Evolutionary conservation across 2,888 invertebrate species (phyloP).

Genomic region (Polymixis lichenea): DNA sequence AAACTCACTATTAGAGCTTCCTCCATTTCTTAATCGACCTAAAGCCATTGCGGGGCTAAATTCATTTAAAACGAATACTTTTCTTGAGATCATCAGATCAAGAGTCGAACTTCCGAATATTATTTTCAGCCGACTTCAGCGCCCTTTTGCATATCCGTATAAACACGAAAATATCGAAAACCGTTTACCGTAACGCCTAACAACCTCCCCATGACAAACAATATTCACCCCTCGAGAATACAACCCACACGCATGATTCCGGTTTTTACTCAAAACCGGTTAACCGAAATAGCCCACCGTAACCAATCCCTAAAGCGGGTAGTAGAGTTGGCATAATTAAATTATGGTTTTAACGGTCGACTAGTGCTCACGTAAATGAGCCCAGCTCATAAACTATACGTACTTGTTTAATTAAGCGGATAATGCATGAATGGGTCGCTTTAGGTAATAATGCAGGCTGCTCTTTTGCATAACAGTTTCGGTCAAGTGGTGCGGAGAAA

Average conservation of each 20-base stretch:
- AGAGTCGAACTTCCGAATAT: neutral
- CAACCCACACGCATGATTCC: conserved; percentile 20
- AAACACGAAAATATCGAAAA: neutral
- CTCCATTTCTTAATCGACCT: neutral
- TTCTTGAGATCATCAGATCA: neutral
- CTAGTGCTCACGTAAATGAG: conserved; percentile 73
- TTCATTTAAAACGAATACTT: neutral
- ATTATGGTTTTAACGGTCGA: conserved; percentile 71
- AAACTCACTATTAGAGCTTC: neutral
- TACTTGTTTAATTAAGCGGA: conserved; percentile 75
- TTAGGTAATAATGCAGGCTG: conserved; percentile 59
- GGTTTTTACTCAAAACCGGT: conserved; percentile 53
- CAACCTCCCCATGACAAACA: conserved; percentile 36
- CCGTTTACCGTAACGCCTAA: neutral
- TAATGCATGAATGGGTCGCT: conserved; percentile 68
- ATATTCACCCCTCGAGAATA: conserved; percentile 33
- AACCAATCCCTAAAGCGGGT: conserved; percentile 57
- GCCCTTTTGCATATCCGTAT: neutral
- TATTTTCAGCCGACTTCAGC: neutral
- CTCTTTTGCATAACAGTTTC: conserved; percentile 58
- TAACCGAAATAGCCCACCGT: conserved; percentile 41
- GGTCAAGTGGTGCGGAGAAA: conserved; percentile 46
- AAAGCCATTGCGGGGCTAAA: neutral
- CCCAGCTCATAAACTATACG: conserved; percentile 72
- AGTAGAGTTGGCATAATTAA: conserved; percentile 69